Percentiles rank a stretch among this genome's conserved stretches.
Evolutionary conservation across 2,888 invertebrate genomes (phyloP).

Genomic region (Latheticus oryzae): DNA sequence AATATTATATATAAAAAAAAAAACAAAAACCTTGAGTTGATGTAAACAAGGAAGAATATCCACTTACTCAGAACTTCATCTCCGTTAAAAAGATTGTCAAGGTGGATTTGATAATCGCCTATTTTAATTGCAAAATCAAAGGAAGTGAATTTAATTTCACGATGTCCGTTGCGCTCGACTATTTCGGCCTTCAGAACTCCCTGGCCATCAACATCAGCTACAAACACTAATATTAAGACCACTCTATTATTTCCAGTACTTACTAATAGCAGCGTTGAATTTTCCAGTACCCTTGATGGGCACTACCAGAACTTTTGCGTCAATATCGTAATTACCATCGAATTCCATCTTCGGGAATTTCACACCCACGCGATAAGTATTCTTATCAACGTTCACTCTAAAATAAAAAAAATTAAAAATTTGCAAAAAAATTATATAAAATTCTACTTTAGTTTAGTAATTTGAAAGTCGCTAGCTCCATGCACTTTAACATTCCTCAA

Average conservation of each 20-base stretch:
- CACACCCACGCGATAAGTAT: slow-evolving; percentile 67
- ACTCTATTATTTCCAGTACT: slow-evolving; percentile 47
- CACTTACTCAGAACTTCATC: slow-evolving; percentile 43
- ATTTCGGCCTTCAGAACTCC: slow-evolving; percentile 63
- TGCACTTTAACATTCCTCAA: slow-evolving; percentile 68
- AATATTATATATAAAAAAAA: too few species aligned
- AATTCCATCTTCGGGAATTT: slow-evolving; percentile 69
- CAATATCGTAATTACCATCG: slow-evolving; percentile 71
- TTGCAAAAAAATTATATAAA: slow-evolving; percentile 6
- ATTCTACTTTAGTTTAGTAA: slow-evolving; percentile 68
- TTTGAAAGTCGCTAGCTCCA: slow-evolving; percentile 68
- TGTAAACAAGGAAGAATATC: slow-evolving; percentile 6
- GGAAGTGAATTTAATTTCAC: slow-evolving; percentile 65
- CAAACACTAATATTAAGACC: slow-evolving; percentile 4
- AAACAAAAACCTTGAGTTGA: too few species aligned
- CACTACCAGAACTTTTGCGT: slow-evolving; percentile 69
- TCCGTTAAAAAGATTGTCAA: slow-evolving; percentile 67
- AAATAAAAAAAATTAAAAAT: slow-evolving; percentile 45
- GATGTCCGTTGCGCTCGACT: slow-evolving; percentile 64
- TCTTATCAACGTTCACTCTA: slow-evolving; percentile 69
- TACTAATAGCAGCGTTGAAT: slow-evolving; percentile 70
- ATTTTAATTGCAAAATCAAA: slow-evolving; percentile 68
- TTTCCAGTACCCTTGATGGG: slow-evolving; percentile 72
- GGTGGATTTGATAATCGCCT: slow-evolving; percentile 68
- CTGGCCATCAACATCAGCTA: slow-evolving; percentile 56